These are phyloP conservation scores for Lithophane socia DNA, from an alignment of 2,888 invertebrate species.

Conservation along the genomic window DNA sequence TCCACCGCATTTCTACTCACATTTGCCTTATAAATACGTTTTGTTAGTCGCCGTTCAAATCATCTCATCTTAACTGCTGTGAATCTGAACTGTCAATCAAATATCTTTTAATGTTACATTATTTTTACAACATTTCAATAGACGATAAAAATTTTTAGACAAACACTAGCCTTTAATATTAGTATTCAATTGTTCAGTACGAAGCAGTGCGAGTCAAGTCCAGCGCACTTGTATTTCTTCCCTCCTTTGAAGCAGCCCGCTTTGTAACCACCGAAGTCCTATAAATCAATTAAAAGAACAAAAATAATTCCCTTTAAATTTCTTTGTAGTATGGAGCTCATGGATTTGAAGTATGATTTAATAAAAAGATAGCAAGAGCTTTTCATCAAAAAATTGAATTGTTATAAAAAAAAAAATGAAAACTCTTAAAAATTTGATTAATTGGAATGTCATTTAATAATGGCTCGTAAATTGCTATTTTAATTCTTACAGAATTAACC, in stretches of 20 bases:
- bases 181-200: slow-evolving; percentile 54
- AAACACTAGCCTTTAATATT: not conserved
- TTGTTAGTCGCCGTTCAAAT: not conserved
- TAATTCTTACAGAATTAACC: not conserved
- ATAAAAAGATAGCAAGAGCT: not conserved
- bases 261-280: slow-evolving; percentile 72
- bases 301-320: slow-evolving; percentile 66
- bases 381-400: not conserved
- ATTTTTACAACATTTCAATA: not conserved
- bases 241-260: slow-evolving; percentile 67
- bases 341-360: slow-evolving; percentile 36
- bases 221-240: slow-evolving; percentile 62
- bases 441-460: not conserved
- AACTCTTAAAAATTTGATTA: not conserved
- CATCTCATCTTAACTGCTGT: not conserved
- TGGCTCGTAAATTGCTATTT: not conserved
- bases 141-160: not conserved
- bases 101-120: not conserved
- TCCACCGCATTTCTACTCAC: too few relatives aligned
- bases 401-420: not conserved
- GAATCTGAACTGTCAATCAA: too few relatives aligned
- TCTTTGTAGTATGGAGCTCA: slow-evolving; percentile 58
- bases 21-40: too few relatives aligned
- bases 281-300: slow-evolving; percentile 73
- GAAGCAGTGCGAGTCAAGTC: slow-evolving; percentile 33